A percentile compares a stretch with the other conserved stretches of the same genome.
These are phyloP conservation scores for Drosophila ochracea DNA, from an alignment of 2,888 invertebrate species.

Conservation along the genomic window DNA sequence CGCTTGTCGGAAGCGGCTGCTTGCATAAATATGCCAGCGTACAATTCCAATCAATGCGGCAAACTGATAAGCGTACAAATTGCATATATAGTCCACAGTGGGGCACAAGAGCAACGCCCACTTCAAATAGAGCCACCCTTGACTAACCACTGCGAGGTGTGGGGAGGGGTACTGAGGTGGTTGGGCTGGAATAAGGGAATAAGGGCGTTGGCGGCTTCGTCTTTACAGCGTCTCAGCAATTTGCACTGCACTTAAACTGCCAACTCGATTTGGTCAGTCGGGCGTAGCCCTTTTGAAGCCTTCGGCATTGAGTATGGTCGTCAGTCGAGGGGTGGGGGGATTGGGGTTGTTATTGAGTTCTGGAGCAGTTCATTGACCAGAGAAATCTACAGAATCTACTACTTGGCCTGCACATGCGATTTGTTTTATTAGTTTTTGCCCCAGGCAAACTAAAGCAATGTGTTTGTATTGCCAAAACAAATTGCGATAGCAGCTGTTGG, in stretches of 20 bases:
- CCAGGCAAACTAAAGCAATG: conserved; percentile 26
- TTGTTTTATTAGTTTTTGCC: conserved; percentile 78
- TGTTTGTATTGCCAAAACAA: conserved; percentile 62
- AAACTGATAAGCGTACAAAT: conserved; percentile 77
- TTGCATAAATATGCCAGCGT: conserved; percentile 57
- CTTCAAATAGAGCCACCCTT: conserved; percentile 26
- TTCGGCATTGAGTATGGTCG: conserved; percentile 38
- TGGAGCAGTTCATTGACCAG: conserved; percentile 70
- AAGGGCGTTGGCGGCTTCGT: conserved; percentile 22
- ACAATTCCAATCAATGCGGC: conserved; percentile 72
- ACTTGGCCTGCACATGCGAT: conserved; percentile 76
- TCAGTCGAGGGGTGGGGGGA: conserved; percentile 14
- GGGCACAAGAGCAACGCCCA: conserved; percentile 43
- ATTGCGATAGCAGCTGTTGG: conserved; percentile 69
- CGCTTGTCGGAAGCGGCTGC: conserved; percentile 57
- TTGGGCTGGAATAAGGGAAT: not conserved
- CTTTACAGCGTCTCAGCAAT: conserved; percentile 54
- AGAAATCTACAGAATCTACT: conserved; percentile 55
- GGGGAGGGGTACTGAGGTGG: not conserved
- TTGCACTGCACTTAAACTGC: conserved; percentile 74
- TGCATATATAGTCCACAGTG: conserved; percentile 49
- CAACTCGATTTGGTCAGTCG: conserved; percentile 69
- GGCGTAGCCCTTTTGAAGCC: conserved; percentile 38
- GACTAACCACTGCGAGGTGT: not conserved
- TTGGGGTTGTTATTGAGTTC: conserved; percentile 19